These are phyloP conservation scores for Larimichthys crocea DNA, from an alignment of 2,113 vertebrate genomes.

Conservation along the genomic window DNA sequence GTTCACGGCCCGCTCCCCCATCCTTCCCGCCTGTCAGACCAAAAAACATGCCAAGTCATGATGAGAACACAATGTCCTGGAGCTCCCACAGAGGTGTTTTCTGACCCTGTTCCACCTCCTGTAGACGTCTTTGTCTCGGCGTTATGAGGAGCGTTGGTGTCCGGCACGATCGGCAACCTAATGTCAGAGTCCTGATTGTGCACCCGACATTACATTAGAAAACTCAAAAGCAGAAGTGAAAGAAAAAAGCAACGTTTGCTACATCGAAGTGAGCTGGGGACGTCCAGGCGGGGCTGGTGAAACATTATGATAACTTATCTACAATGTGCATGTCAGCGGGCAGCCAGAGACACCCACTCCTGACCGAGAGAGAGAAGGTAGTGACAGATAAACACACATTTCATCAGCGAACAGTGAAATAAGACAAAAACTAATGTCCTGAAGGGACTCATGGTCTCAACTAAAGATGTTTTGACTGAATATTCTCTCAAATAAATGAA, in stretches of 20 bases:
- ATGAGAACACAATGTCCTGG: neutral
- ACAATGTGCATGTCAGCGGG: slow-evolving; percentile 28
- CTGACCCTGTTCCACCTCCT: neutral
- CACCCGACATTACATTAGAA: neutral
- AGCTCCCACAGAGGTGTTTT: neutral
- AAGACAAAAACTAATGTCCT: neutral
- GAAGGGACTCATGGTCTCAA: neutral
- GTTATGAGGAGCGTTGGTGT: slow-evolving; percentile 1
- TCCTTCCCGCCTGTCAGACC: slow-evolving; percentile 82
- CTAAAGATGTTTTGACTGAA: neutral
- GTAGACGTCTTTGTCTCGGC: neutral
- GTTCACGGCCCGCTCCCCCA: slow-evolving; percentile 82
- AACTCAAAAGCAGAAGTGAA: neutral
- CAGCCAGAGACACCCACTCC: neutral
- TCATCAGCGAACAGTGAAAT: neutral
- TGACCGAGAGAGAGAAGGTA: neutral
- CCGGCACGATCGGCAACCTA: neutral
- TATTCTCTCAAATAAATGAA: neutral
- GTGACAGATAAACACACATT: neutral
- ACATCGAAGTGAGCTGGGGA: neutral
- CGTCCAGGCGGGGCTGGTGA: slow-evolving; percentile 53
- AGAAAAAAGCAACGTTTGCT: neutral
- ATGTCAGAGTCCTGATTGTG: neutral
- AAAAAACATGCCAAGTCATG: neutral
- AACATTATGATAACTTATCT: slow-evolving; percentile 75